Evolutionary conservation across 1,140 invertebrate genomes (phyloP), one percentile per base, ranked within the genome.

Genomic region (Aphidius gifuensis): DNA sequence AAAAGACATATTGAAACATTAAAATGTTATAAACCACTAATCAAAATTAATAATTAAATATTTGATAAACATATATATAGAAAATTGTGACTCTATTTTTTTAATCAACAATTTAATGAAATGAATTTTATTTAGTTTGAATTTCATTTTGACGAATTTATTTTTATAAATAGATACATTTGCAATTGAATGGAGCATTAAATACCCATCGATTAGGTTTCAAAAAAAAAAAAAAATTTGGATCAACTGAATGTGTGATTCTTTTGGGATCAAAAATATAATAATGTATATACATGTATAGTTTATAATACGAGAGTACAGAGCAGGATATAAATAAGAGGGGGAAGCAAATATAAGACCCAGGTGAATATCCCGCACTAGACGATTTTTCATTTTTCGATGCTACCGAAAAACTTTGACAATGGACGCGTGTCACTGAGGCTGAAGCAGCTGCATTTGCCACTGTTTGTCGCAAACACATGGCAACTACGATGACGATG

Each of bases 351-450:
- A 9, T 58, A 53, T 53, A 53, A 6, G 1, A 48, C 69, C 75
- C 77, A 79, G 77, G 77, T 79, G 76, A 79, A 76, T 69, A 67
- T 70, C 68, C 71, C 46, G 70, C 23, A 32, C 23, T 32, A 32
- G 70, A 69, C 72, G 71, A 80, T 80, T 79, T 80, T 80, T 80
- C 79, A 80, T 80, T 79, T 79, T 72, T 76, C 73, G 75, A 76
- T 74, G 76, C 74, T 72, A 74, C 72, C 4, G 23, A 32, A 32
- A 77, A 75, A 71, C 73, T 67, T 69, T 73, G 74, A 81, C 79
- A 81, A 81, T 81, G 76, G 76, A 78, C 78, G 77, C 79, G 77
- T 81, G 78, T 81, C 79, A 75, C 73, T 67, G 72, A 67, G 62
- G 65, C 59, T 59, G 62, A 62, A 66, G 66, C 66, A 77, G 77